A percentile compares a stretch with the other conserved stretches of the same genome.
These are phyloP conservation scores for Acanthurus leucopareius DNA, from an alignment of 2,797 vertebrate genomes.

Conservation along the genomic window DNA sequence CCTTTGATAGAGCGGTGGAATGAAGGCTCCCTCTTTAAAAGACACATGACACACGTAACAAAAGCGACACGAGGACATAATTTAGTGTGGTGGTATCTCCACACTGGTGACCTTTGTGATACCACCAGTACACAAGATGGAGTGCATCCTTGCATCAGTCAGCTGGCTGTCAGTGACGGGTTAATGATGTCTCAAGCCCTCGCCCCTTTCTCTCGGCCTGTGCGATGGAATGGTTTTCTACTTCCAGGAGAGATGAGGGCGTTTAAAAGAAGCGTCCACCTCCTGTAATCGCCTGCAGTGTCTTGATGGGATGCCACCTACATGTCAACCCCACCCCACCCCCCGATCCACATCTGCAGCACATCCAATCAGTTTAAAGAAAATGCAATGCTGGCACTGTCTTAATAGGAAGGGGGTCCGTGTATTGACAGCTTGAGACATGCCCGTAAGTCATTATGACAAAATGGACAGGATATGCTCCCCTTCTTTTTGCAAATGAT, in stretches of 20 bases:
- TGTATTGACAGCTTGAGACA: constrained; percentile 49
- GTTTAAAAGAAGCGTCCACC: constrained; percentile 52
- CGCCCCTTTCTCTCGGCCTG: constrained; percentile 1
- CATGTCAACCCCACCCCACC: constrained; percentile 26
- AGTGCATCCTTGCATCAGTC: constrained; percentile 36
- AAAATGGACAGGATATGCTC: constrained; percentile 38
- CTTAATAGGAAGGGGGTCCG: constrained; percentile 26
- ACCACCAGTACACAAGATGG: not conserved
- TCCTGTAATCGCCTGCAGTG: constrained; percentile 40
- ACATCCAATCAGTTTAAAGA: constrained; percentile 27
- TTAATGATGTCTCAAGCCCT: constrained; percentile 58
- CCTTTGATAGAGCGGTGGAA: not conserved
- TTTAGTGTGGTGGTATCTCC: constrained; percentile 4
- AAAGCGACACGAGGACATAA: constrained; percentile 1
- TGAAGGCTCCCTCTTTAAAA: not conserved
- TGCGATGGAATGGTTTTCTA: constrained; percentile 49
- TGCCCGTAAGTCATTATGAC: constrained; percentile 41
- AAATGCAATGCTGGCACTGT: constrained; percentile 10
- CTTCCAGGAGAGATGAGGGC: constrained; percentile 56
- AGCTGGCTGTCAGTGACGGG: not conserved
- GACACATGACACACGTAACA: not conserved
- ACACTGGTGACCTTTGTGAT: constrained; percentile 29
- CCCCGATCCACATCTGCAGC: not conserved
- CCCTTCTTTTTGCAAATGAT: constrained; percentile 38
- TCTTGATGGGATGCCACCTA: constrained; percentile 46